phyloP scores from a whole-genome alignment of 2,888 invertebrate genomes.

The Heliconius erato region DNA sequence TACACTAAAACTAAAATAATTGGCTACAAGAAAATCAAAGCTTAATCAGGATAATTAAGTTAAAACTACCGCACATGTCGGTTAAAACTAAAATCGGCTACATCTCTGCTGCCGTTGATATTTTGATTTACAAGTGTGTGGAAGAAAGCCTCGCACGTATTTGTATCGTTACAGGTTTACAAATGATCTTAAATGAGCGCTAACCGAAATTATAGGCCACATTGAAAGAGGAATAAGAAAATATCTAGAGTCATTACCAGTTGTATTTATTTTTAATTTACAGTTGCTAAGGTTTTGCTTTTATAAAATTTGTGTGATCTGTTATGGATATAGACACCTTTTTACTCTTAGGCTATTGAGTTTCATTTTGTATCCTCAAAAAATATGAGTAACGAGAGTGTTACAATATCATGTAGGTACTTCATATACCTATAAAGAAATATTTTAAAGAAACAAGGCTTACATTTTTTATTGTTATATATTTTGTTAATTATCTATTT shows the following conservation, averaged over 20 bases:
- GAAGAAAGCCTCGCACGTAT: slow-evolving; percentile 72
- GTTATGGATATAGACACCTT: background rate
- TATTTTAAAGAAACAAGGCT: background rate
- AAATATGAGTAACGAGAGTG: too few relatives aligned
- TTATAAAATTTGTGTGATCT: background rate
- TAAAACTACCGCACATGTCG: slow-evolving; percentile 79
- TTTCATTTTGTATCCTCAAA: background rate
- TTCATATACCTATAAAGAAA: too few relatives aligned
- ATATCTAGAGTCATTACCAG: slow-evolving; percentile 59
- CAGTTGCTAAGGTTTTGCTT: background rate
- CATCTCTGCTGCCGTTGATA: slow-evolving; percentile 72
- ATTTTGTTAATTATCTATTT: slow-evolving; percentile 5
- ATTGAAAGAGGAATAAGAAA: slow-evolving; percentile 65
- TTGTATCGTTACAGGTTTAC: slow-evolving; percentile 70
- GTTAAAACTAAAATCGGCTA: slow-evolving; percentile 74
- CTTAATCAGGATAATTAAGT: slow-evolving; percentile 49
- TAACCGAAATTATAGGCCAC: slow-evolving; percentile 81
- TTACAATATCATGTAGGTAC: background rate
- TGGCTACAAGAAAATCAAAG: slow-evolving; percentile 53
- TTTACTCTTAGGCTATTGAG: background rate
- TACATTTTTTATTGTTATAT: background rate
- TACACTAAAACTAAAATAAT: slow-evolving; percentile 53
- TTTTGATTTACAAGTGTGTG: slow-evolving; percentile 62
- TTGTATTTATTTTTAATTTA: background rate
- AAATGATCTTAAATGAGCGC: slow-evolving; percentile 76